Base-by-base conservation (phyloP, 2,113 vertebrate genomes). In the Glaucomys volans region DNA sequence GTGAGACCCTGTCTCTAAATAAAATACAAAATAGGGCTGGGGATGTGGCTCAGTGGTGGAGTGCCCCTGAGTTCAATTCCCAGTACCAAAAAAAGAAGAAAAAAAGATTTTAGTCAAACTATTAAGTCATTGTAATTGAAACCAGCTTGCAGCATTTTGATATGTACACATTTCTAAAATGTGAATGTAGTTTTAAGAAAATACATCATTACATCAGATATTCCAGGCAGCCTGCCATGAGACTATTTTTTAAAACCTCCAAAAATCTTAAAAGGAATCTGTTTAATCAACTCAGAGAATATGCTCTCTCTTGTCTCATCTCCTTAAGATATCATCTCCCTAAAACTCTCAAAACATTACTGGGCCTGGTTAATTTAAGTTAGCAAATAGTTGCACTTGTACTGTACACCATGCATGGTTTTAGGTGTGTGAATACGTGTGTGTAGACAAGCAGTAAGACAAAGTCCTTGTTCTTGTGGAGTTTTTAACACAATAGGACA, bases 141-240 rank as follows among this genome's bases (percentile, higher is more conserved):
- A 96, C 75, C 89, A 94, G 80, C 79, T 28, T 96, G 59, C 32
- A 91, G 22, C 74, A 90, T 87, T 95, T 95, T 95, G 57, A 96
- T 96, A 91, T 77, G 86, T 69, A 96, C 59, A 96, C 66, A 96
- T 79, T 96, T 96, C 79, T 87, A 95, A 91, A 94, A 91, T 72
- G 52, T 87, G 96, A 93, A 85, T 91, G 85, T 26, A 94, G 82
- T 95, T 81, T 54, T 87, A 95, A 95, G 89, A 95, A 91, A 97
- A 95, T 57, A 90, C 59, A 95, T 89, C 72, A 93, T 96, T 87
- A 96, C 64, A 94, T 97, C 91, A 97, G 83, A 97, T 96, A 94
- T 94, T 97, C 95, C 91, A 97, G 96, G 95, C 85, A 97, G 88
- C 13, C 66, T 96, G 94, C 96, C 93, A 95, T 71, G 37, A 87